Evolutionary conservation across 2,888 invertebrate genomes (phyloP), one percentile per base, ranked within the genome.

Genomic region (Leuctra nigra): DNA sequence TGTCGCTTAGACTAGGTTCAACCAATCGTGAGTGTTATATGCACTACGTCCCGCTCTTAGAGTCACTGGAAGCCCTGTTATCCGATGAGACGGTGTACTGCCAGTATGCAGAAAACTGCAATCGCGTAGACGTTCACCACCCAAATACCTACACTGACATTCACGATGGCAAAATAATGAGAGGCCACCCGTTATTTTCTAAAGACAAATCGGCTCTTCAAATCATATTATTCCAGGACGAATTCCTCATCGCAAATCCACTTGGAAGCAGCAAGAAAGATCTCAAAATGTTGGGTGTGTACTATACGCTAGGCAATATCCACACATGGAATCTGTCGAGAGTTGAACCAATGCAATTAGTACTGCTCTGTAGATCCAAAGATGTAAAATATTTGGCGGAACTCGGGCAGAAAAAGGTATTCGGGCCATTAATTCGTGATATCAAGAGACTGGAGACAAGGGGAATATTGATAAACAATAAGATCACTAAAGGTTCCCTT

Each of bases 311-410:
- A 52, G 54, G 54, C 4, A 53, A 53, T 41, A 16, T 53, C 4
- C 22, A 20, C 18, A 4, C 7, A 4, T 44, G 41, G 13, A 23
- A 29, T 20, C 6, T 50, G 20, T 55, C 55, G 13, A 23, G n/a
- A 47, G 55, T 55, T 11, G 36, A 53, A 53, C 16, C 16, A 6
- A n/a, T 55, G 9, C 47, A 47, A n/a, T 33, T 55, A 4, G 47
- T 41, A 18, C 41, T 11, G 3, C 13, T 53, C 4, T 53, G 29
- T 11, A 6, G 29, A 7, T 29, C 29, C 6, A 41, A 11, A 11
- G 18, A 41, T 18, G 4, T 41, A 7, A 41, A 41, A 18, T 41
- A 41, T 16, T 38, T 38, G 4, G 2, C 22, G 13, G 20, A 11
- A n/a, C n/a, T n/a, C n/a, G 36, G 33, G 7, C 33, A 33, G 33